Evolutionary conservation across 92 coral and sea anemone species (phyloP), one percentile per base, ranked within the genome.

Genomic region (Siderastrea radians): DNA sequence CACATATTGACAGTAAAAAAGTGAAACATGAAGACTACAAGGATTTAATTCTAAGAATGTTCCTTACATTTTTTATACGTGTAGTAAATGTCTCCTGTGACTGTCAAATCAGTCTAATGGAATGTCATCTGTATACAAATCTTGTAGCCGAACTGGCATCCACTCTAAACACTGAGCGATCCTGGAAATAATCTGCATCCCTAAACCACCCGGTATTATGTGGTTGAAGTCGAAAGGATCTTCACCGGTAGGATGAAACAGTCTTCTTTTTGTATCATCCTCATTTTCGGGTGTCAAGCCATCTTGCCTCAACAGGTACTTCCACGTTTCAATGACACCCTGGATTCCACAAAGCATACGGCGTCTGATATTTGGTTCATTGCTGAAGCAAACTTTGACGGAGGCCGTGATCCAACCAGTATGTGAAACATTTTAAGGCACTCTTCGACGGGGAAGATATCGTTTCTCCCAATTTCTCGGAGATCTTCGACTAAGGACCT

Each of bases 191-290:
- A 61, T 2, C 4, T 61, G 66, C 17, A 5, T 16, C 5, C 38
- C 66, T 13, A 19, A 6, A 13, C 48, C 48, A 17, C 12, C 75
- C 4, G 75, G 50, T 15, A 70, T 70, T 49, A 70, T 0, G 14
- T 70, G 75, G 48, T 2, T 70, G 17, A 70, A 14, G n/a, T 70
- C 75, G 53, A 70, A 70, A 61, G 66, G 66, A 61, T 61, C 38
- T 44, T 49, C 51, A 70, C 2, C 75, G 19, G 3, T 43, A 44
- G 75, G 75, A 70, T 70, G 12, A 70, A 70, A 26, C 13, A 70
- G 17, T n/a, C 75, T 70, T 19, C 53, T 9, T 10, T 19, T 49
- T 4, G 17, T 15, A 49, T 49, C 75, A 15, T 78, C 72, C 43
- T 60, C 83, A 38, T 78, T 78, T 5, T 74, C 83, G 3, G 55